phyloP scores from a whole-genome alignment of 2,113 vertebrate genomes.

The Hyperopisus bebe region DNA sequence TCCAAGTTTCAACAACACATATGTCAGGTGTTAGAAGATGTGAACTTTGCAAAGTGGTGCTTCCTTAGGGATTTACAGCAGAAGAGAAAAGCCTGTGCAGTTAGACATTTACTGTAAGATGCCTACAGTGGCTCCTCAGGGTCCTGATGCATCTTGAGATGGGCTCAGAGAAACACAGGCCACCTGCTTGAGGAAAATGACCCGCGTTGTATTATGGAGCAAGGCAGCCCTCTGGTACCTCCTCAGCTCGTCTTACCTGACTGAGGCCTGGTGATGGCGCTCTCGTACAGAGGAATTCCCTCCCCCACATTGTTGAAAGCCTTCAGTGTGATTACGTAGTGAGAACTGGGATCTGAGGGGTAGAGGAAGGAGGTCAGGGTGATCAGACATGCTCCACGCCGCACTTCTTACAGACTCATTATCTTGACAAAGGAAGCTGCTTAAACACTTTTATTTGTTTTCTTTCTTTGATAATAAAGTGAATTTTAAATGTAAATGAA shows the following conservation, averaged over 20 bases:
- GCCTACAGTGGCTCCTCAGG: background rate
- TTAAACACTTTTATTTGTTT: constrained; percentile 45
- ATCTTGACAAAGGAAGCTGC: constrained; percentile 42
- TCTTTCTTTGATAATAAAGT: constrained; percentile 36
- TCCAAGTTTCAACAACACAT: background rate
- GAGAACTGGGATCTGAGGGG: constrained; percentile 82
- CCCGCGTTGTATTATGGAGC: background rate
- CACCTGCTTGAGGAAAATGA: background rate
- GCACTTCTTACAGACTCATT: constrained; percentile 36
- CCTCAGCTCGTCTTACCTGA: constrained; percentile 65
- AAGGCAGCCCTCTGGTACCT: background rate
- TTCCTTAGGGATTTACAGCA: background rate
- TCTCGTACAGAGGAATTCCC: constrained; percentile 94
- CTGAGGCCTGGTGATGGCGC: constrained; percentile 85
- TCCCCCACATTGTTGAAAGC: constrained; percentile 94
- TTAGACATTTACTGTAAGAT: background rate
- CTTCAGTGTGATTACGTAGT: constrained; percentile 95
- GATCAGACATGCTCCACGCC: constrained; percentile 38
- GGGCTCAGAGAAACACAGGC: background rate
- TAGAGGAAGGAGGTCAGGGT: constrained; percentile 33
- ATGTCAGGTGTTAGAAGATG: background rate
- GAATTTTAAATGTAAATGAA: constrained; percentile 44
- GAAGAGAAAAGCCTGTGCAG: background rate
- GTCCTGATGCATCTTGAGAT: background rate
- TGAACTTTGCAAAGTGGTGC: background rate